Percentiles rank a stretch among this genome's conserved stretches.
Evolutionary conservation across 2,113 vertebrate species (phyloP).

Genomic region (Paramisgurnus dabryanus): DNA sequence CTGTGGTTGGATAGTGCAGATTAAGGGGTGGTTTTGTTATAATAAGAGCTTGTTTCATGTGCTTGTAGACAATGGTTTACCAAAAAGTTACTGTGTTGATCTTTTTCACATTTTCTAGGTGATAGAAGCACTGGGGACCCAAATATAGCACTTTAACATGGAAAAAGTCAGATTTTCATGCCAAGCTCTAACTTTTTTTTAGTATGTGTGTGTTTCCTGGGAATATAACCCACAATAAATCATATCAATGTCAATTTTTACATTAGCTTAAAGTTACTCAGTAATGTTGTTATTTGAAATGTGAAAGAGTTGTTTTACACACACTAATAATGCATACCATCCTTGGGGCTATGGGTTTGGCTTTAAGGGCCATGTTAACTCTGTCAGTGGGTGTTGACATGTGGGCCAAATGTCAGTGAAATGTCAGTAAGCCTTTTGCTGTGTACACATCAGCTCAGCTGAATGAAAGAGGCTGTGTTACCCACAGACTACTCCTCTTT

Average conservation of each 20-base stretch:
- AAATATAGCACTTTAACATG: too few relatives aligned
- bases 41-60: too few relatives aligned
- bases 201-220: too few relatives aligned
- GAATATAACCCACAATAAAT: too few relatives aligned
- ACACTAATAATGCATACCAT: slow-evolving; percentile 17
- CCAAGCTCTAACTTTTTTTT: too few relatives aligned
- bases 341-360: not conserved
- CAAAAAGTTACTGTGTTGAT: too few relatives aligned
- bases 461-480: slow-evolving; percentile 11
- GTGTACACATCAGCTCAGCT: slow-evolving; percentile 29
- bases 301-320: slow-evolving; percentile 1
- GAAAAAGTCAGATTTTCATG: too few relatives aligned
- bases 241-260: not conserved
- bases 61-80: too few relatives aligned
- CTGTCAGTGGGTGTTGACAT: slow-evolving; percentile 38
- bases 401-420: slow-evolving; percentile 46
- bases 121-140: too few relatives aligned
- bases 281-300: not conserved
- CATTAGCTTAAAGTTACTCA: not conserved
- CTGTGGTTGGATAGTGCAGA: too few relatives aligned
- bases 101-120: too few relatives aligned
- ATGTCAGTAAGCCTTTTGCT: slow-evolving; percentile 42
- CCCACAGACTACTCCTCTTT: slow-evolving; percentile 24
- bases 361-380: slow-evolving; percentile 12
- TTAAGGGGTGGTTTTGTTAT: too few relatives aligned